A percentile compares a stretch with the other conserved stretches of the same genome.
Evolutionary conservation across 2,113 vertebrate species (phyloP).

Genomic region (Phalacrocorax pelagicus): DNA sequence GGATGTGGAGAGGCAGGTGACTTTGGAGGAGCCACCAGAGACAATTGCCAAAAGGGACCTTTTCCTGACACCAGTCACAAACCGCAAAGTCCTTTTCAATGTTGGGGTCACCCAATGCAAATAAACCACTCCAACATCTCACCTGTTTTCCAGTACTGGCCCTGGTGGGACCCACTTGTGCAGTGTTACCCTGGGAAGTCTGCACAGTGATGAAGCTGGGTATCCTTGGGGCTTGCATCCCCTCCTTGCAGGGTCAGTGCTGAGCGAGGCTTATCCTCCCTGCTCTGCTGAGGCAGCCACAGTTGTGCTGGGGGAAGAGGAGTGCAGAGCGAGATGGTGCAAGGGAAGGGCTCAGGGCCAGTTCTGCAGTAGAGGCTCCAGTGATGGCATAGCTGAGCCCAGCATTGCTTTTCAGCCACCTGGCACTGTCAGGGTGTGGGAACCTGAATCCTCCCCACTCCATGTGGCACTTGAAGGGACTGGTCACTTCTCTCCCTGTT

Average conservation of each 20-base stretch:
- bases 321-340: not conserved
- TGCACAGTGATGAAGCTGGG: not conserved
- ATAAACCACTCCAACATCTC: not conserved
- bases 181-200: not conserved
- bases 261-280: not conserved
- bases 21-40: not conserved
- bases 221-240: not conserved
- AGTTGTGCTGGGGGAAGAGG: rapidly evolving
- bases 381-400: not conserved
- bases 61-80: not conserved
- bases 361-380: not conserved
- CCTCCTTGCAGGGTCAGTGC: not conserved
- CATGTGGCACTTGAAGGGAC: not conserved
- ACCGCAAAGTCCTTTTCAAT: not conserved
- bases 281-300: not conserved
- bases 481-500: not conserved
- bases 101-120: not conserved
- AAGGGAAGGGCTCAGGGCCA: not conserved
- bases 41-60: not conserved
- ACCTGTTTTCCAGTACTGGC: not conserved
- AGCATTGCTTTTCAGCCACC: not conserved
- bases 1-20: not conserved
- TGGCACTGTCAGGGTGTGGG: not conserved
- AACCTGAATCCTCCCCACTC: not conserved
- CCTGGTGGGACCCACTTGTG: not conserved